Evolutionary conservation across 2,888 invertebrate species (phyloP), one percentile per base, ranked within the genome.

Genomic region (Bhutanitis thaidina): DNA sequence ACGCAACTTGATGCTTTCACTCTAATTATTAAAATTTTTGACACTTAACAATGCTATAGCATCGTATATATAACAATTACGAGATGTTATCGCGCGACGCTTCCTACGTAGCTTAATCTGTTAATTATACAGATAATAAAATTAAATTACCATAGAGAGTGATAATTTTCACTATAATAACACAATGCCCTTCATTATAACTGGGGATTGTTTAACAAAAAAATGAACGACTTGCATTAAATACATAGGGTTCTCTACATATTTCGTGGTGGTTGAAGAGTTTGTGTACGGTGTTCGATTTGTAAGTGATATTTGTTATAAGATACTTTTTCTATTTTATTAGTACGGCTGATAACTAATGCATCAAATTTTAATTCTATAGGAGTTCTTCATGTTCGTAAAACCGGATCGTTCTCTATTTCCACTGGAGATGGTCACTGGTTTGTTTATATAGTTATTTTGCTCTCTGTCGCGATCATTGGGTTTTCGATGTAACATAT

Each of bases 51-150:
- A 52, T 37, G 52, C 25, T 25, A 25, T 13, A 20, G 41, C 14
- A 41, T 41, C 41, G 35, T 34, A 43, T 37, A 40, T 41, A 45
- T 45, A 45, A 51, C 35, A 37, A 46, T 37, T 41, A 32, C 30
- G 32, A 35, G 52, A 52, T 52, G 41, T 36, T 46, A 52, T 52
- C 52, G 20, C 30, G 1, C 1, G 38, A 16, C 37, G 41, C 32
- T 46, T 46, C 41, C 46, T 52, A 46, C 46, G 51, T 27, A 36
- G 41, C 43, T 37, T 47, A 46, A 46, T 41, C 46, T 52, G 46
- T 52, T 52, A 46, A 52, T 52, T 52, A 52, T 52, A 52, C 52
- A 46, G 52, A 52, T 52, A 52, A 52, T 52, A 52, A 52, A 52
- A 46, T 52, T 46, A 52, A 43, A 52, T 52, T 52, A 47, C 46